phyloP scores from a whole-genome alignment of 1,140 invertebrate species.

The Manduca sexta region DNA sequence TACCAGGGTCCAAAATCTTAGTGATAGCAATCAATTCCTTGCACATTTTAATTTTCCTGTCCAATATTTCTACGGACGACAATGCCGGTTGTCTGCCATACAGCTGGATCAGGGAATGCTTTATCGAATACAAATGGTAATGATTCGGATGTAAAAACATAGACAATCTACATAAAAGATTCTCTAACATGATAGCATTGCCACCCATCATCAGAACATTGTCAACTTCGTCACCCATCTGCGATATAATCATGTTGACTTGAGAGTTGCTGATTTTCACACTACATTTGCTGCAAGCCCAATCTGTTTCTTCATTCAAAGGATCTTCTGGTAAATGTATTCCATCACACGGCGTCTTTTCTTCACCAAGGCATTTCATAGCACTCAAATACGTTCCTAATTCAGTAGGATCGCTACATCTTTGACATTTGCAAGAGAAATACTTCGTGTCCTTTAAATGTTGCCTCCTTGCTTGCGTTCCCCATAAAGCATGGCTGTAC shows the following conservation, averaged over 20 bases:
- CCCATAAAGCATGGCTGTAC: conserved; percentile 90
- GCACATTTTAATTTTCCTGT: conserved; percentile 80
- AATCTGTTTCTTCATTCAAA: conserved; percentile 79
- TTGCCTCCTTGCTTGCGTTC: conserved; percentile 83
- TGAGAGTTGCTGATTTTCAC: conserved; percentile 70
- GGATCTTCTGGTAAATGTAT: conserved; percentile 80
- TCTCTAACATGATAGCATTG: conserved; percentile 75
- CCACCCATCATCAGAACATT: conserved; percentile 75
- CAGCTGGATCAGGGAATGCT: conserved; percentile 86
- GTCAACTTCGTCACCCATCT: conserved; percentile 85
- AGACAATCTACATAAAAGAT: conserved; percentile 76
- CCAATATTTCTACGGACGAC: conserved; percentile 74
- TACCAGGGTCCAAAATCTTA: conserved; percentile 79
- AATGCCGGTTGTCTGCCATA: conserved; percentile 79
- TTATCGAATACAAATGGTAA: conserved; percentile 85
- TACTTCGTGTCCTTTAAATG: conserved; percentile 88
- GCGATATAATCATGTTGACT: conserved; percentile 75
- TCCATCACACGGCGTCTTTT: conserved; percentile 74
- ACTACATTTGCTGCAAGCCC: conserved; percentile 82
- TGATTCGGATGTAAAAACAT: conserved; percentile 85
- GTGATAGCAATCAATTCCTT: conserved; percentile 78
- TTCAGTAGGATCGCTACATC: conserved; percentile 86
- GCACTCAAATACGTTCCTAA: conserved; percentile 83
- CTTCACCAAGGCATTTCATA: conserved; percentile 79
- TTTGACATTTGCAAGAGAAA: conserved; percentile 82